Base-by-base conservation (phyloP, 2,113 vertebrate species). In the Pterocles burchelli region DNA sequence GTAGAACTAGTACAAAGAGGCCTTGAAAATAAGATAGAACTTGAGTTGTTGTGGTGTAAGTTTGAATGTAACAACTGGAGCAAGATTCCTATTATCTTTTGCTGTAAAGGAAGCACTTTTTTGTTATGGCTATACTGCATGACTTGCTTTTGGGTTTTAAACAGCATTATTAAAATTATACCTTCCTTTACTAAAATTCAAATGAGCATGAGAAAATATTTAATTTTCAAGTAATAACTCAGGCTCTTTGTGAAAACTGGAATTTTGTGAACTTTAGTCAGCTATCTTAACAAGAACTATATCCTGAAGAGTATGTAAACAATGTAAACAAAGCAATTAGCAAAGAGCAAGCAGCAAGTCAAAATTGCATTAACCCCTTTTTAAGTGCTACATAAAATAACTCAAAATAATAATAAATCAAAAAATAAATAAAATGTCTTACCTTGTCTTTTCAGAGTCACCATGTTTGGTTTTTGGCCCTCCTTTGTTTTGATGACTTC, bases 381-480 rank as follows among this genome's bases (percentile, higher is more conserved):
- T 29, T 8, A 62, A 72, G 13, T n/a, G 31, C n/a, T 76, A n/a
- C 9, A 26, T 5, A 43, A 89, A 85, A 28, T 11, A 67, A 59
- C 4, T 10, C 28, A 29, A 49, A 83, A 20, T 13, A 22, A 28
- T 5, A 38, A 36, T 1, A 25, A 16, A 51, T 25, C 4, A 7
- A 0, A 10, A 83, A 73, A n/a, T 7, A 88, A 85, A 36, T 16
- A 9, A 5, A 1, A 18, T 41, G 73, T 48, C 90, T 93, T 95
- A 98, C 98, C 82, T 97, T 5, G 45, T 48, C 61, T 97, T 98
- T 72, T 98, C 97, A 87, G 74, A 58, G 29, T 98, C 97, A 86
- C 71, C 67, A 13, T 57, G 65, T 96, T 96, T 97, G 36, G 70
- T 3, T 87, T 96, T 98, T 33, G 85, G 58, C 86, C 73, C 98